A percentile compares a stretch with the other conserved stretches of the same genome.
Conservation (phyloP, 2,113 vertebrate species). For the Pelusios castaneus region DNA sequence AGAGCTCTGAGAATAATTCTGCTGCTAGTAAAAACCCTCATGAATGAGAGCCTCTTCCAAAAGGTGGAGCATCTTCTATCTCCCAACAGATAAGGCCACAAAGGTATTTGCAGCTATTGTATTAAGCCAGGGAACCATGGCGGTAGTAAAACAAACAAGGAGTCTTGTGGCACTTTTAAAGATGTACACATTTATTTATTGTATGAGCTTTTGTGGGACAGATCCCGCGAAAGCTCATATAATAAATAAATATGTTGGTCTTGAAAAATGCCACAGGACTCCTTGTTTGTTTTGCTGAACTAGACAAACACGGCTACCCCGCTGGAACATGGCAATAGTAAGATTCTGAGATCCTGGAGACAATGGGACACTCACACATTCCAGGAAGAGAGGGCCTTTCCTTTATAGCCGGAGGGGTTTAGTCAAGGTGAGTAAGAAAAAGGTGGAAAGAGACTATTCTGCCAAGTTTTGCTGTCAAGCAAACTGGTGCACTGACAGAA, state of each 20-base stretch:
- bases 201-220: too few relatives aligned
- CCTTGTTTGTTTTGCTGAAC: too few relatives aligned
- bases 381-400: fast-evolving
- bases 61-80: background rate
- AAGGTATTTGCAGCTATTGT: background rate
- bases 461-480: background rate
- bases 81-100: background rate
- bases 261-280: too few relatives aligned
- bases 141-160: too few relatives aligned
- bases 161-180: too few relatives aligned
- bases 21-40: background rate
- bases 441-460: background rate
- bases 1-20: background rate
- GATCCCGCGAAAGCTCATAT: too few relatives aligned
- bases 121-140: fast-evolving
- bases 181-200: too few relatives aligned
- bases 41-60: background rate
- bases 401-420: background rate
- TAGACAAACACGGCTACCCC: too few relatives aligned
- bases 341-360: background rate
- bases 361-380: fast-evolving
- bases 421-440: background rate
- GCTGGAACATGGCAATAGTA: fast-evolving
- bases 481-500: fast-evolving
- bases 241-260: too few relatives aligned